Conservation (phyloP, 2,113 vertebrate species). For the Siphamia tubifer region DNA sequence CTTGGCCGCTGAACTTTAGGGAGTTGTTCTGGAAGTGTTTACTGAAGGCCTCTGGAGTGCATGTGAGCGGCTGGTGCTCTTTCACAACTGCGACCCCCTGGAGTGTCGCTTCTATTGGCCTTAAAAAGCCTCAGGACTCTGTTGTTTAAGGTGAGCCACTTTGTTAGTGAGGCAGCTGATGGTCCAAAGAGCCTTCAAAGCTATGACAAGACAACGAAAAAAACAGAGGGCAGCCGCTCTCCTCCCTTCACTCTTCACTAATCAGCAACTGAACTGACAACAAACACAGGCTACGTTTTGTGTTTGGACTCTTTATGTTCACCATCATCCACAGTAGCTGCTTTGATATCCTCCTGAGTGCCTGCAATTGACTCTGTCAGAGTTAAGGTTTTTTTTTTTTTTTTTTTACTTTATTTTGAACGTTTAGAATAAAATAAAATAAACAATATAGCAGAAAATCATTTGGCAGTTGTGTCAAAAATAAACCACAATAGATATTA, state of each 20-base stretch:
- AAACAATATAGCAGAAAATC: too few species aligned
- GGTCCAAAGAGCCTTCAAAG: slow-evolving; percentile 54
- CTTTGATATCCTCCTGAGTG: too few species aligned
- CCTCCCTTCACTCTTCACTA: slow-evolving; percentile 36
- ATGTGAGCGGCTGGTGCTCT: slow-evolving; percentile 79
- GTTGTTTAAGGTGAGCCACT: slow-evolving; percentile 86
- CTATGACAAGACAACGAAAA: slow-evolving; percentile 65
- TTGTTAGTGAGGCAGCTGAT: slow-evolving; percentile 63
- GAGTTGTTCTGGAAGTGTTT: slow-evolving; percentile 84
- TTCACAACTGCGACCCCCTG: slow-evolving; percentile 85
- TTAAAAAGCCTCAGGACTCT: slow-evolving; percentile 74
- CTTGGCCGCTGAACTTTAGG: slow-evolving; percentile 78
- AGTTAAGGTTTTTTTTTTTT: too few species aligned
- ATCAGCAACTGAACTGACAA: too few species aligned
- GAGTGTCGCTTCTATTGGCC: slow-evolving; percentile 80
- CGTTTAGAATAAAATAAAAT: too few species aligned
- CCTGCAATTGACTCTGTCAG: too few species aligned
- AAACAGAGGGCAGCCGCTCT: slow-evolving; percentile 57
- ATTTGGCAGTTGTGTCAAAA: too few species aligned
- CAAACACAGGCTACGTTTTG: too few species aligned
- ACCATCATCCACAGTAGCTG: too few species aligned
- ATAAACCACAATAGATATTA: too few species aligned
- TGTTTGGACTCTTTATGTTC: too few species aligned
- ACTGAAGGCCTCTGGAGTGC: slow-evolving; percentile 85
- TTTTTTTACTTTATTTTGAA: too few species aligned